Evolutionary conservation across 2,888 invertebrate genomes (phyloP).

Genomic region (Callimorpha dominula): DNA sequence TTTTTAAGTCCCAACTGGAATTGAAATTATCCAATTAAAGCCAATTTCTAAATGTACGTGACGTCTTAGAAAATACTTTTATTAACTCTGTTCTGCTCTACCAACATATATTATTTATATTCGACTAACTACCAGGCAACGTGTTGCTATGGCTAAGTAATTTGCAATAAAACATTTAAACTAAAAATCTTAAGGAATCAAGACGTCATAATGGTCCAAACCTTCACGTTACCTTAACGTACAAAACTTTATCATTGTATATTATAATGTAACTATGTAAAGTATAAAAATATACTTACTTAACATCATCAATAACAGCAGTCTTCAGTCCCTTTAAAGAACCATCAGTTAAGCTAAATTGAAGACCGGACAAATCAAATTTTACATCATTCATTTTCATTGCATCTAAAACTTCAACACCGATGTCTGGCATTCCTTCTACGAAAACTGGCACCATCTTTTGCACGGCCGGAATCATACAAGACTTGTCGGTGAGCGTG

Average conservation of each 20-base stretch:
- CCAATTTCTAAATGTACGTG: background rate
- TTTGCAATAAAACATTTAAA: no score
- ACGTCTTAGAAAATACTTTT: no score
- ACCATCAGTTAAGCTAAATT: constrained; percentile 48
- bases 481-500: constrained; percentile 44
- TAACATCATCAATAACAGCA: constrained; percentile 30
- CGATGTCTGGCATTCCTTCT: constrained; percentile 53
- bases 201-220: no score
- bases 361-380: constrained; percentile 57
- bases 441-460: constrained; percentile 50
- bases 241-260: background rate
- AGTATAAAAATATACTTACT: constrained; percentile 30
- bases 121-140: no score
- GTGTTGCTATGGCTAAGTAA: no score
- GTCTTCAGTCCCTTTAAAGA: constrained; percentile 46
- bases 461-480: constrained; percentile 47
- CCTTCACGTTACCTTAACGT: no score
- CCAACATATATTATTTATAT: no score
- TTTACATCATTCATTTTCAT: constrained; percentile 52
- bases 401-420: constrained; percentile 52
- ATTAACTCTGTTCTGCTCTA: no score
- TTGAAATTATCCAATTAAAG: background rate
- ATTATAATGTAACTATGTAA: background rate
- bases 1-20: constrained; percentile 39
- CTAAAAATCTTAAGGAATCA: no score